Conservation (phyloP, 2,888 invertebrate species). For the Resseliella maxima region DNA sequence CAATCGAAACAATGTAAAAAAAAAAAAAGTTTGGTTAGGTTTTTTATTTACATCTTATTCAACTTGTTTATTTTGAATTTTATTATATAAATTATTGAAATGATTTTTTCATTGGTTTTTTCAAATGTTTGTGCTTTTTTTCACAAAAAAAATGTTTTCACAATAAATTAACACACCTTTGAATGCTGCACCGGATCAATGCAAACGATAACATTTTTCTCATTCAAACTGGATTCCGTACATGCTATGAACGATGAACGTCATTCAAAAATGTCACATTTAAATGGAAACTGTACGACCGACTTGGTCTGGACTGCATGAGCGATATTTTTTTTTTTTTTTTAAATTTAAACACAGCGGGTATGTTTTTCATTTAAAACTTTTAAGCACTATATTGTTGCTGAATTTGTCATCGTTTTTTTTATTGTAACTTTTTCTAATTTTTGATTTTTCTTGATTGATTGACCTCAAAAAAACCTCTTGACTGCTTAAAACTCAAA, state of each 20-base stretch:
- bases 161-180: not conserved
- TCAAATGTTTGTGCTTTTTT: too few species aligned
- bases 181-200: not conserved
- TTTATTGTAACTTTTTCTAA: too few species aligned
- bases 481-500: too few species aligned
- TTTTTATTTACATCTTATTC: slow-evolving; percentile 19
- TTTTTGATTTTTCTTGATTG: too few species aligned
- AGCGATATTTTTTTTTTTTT: not conserved
- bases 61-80: not conserved
- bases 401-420: too few species aligned
- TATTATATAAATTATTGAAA: slow-evolving; percentile 26
- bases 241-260: not conserved
- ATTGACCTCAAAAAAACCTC: too few species aligned
- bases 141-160: not conserved
- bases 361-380: not conserved
- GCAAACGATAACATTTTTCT: slow-evolving; percentile 1
- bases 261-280: not conserved
- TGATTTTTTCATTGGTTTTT: too few species aligned
- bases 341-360: not conserved
- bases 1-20: not conserved
- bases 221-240: not conserved
- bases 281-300: not conserved
- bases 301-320: not conserved
- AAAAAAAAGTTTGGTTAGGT: slow-evolving; percentile 9
- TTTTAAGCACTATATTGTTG: too few species aligned